Evolutionary conservation across 1,140 invertebrate species (phyloP).

Genomic region (Phocides pigmalion): DNA sequence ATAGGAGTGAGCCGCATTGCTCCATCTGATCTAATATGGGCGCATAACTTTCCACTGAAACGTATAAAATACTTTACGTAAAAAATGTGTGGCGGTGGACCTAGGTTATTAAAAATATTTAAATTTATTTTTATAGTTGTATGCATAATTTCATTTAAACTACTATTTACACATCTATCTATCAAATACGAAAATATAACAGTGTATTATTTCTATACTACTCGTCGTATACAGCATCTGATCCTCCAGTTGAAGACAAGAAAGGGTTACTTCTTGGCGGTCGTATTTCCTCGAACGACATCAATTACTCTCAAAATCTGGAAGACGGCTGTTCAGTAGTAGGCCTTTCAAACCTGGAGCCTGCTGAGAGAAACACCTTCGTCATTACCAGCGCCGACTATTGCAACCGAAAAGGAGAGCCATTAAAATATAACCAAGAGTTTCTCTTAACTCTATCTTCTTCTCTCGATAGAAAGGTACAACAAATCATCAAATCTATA

Average conservation of each 20-base stretch:
- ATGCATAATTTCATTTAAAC: no score
- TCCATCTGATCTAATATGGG: no score
- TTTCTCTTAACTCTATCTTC: conserved; percentile 67
- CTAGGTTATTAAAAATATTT: no score
- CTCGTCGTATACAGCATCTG: conserved; percentile 45
- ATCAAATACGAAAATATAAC: no score
- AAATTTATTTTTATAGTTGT: no score
- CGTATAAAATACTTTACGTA: no score
- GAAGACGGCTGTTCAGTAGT: conserved; percentile 66
- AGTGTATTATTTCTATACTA: no score
- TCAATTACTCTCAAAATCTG: conserved; percentile 67
- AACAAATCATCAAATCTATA: no score
- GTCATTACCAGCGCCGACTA: conserved; percentile 73
- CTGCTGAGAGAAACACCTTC: conserved; percentile 61
- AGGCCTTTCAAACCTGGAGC: conserved; percentile 47
- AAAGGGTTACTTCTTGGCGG: conserved; percentile 69
- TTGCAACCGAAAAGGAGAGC: conserved; percentile 65
- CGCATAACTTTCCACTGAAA: no score
- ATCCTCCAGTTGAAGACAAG: conserved; percentile 61
- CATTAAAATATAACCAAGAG: conserved; percentile 74
- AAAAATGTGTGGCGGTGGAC: no score
- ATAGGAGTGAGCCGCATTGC: no score
- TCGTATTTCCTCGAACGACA: conserved; percentile 66
- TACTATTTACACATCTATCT: no score
- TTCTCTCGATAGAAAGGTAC: conserved; percentile 64